phyloP scores from a whole-genome alignment of 64 coral and sea anemone species.

The Actinia equina region DNA sequence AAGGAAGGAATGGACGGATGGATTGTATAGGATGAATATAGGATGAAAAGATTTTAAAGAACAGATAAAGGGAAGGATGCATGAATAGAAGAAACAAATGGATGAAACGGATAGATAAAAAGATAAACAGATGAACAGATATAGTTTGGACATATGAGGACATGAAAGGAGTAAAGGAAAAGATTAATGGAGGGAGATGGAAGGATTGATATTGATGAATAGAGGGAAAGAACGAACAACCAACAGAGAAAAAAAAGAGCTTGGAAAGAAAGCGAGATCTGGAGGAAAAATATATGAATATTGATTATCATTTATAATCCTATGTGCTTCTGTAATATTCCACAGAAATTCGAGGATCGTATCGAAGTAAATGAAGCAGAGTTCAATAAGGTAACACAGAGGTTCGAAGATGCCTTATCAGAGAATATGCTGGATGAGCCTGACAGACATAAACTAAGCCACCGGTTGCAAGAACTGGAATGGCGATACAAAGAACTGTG shows the following conservation, averaged over 20 bases:
- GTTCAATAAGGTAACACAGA: background rate
- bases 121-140: background rate
- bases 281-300: no score
- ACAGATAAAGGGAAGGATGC: background rate
- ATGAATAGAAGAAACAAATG: background rate
- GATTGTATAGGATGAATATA: no score
- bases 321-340: no score
- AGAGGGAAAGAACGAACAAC: no score
- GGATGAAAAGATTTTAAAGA: background rate
- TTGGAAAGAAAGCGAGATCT: no score
- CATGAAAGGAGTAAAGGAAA: no score
- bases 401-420: background rate
- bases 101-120: background rate
- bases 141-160: no score
- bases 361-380: background rate
- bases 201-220: no score
- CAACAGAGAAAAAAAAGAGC: no score
- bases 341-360: background rate
- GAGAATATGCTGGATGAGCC: background rate
- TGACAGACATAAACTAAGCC: background rate
- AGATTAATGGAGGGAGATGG: no score
- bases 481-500: constrained; percentile 21
- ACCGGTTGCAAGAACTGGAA: background rate
- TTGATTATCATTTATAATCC: no score
- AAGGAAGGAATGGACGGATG: background rate